Evolutionary conservation across 2,797 vertebrate genomes (phyloP).

Genomic region (Danio tinwini): DNA sequence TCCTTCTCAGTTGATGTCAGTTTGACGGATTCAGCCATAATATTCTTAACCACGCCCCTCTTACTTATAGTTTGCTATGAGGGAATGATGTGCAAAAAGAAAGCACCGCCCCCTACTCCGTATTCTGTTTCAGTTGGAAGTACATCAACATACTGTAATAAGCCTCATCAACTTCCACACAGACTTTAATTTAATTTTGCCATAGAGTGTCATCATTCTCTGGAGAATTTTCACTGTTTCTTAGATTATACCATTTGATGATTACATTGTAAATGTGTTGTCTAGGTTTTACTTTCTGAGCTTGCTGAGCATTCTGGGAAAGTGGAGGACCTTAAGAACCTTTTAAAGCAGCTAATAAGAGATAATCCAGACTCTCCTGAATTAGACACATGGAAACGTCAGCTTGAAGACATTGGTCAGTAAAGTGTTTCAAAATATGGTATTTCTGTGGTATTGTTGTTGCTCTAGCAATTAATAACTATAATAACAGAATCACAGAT

Average conservation of each 20-base stretch:
- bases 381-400: conserved; percentile 88
- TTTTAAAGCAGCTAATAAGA: conserved; percentile 84
- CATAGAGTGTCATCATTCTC: background rate
- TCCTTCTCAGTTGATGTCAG: no score
- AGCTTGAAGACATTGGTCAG: conserved; percentile 92
- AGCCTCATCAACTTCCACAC: no score
- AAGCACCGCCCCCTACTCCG: no score
- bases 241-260: background rate
- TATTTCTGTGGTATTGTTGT: background rate
- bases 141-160: no score
- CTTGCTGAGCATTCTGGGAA: conserved; percentile 88
- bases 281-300: conserved; percentile 89
- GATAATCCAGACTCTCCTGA: conserved; percentile 92
- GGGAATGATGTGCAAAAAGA: no score
- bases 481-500: background rate
- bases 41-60: no score
- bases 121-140: no score
- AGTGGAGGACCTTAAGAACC: conserved; percentile 89
- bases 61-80: no score
- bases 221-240: background rate
- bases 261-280: conserved; percentile 22
- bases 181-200: background rate
- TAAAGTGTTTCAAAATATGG: conserved; percentile 38
- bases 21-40: no score
- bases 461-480: background rate